Evolutionary conservation across 1,140 invertebrate genomes (phyloP).

Genomic region (Drosophila cardini): DNA sequence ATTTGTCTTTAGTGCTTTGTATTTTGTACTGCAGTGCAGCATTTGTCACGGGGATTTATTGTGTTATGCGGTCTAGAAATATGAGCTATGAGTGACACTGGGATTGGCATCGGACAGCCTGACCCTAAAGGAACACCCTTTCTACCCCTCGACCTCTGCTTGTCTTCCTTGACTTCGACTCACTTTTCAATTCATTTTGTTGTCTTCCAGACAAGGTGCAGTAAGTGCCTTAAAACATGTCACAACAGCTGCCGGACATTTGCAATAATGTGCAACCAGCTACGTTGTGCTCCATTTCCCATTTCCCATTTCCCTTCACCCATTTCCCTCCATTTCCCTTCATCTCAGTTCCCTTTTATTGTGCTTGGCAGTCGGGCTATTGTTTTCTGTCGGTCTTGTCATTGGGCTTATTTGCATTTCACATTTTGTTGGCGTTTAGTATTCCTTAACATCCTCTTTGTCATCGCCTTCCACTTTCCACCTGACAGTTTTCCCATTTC

Average conservation of each 20-base stretch:
- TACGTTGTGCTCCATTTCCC: neutral
- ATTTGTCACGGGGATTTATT: slow-evolving; percentile 77
- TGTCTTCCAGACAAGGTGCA: slow-evolving; percentile 12
- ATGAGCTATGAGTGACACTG: slow-evolving; percentile 1
- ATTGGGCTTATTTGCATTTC: slow-evolving; percentile 74
- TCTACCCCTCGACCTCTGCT: neutral
- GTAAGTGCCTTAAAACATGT: slow-evolving; percentile 11
- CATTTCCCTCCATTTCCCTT: neutral
- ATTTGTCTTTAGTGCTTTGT: no score
- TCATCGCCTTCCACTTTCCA: neutral
- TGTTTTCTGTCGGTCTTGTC: slow-evolving; percentile 30
- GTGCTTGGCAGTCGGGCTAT: slow-evolving; percentile 5
- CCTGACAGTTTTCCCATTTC: no score
- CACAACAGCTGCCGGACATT: slow-evolving; percentile 69
- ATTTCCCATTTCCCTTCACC: neutral
- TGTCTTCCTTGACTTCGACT: neutral
- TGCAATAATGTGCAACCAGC: slow-evolving; percentile 63
- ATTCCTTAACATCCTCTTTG: slow-evolving; percentile 38
- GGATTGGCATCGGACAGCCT: neutral
- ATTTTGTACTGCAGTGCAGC: slow-evolving; percentile 49
- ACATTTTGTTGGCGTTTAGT: slow-evolving; percentile 61
- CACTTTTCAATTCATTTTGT: slow-evolving; percentile 64
- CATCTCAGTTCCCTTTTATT: neutral
- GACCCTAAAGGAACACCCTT: neutral
- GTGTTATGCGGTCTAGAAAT: slow-evolving; percentile 29